Conservation (phyloP, 1,140 invertebrate genomes). For the Tigriopus japonicus region DNA sequence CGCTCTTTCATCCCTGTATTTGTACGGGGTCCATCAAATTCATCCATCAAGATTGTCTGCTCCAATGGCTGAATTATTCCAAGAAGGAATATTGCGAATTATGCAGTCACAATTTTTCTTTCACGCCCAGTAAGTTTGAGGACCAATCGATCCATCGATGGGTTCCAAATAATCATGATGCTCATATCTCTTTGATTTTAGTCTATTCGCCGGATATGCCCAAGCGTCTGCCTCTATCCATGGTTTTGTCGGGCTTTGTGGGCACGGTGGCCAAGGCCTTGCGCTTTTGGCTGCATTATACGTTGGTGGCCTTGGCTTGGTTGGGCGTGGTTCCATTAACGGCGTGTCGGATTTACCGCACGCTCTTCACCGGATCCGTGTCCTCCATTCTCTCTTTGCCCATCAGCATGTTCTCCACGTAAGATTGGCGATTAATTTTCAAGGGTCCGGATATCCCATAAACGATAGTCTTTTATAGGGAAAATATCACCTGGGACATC, state of each 20-base stretch:
- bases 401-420: constrained; percentile 72
- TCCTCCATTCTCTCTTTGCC: constrained; percentile 56
- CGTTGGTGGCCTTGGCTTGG: constrained; percentile 89
- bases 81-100: constrained; percentile 97
- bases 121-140: constrained; percentile 66
- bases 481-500: constrained; percentile 77
- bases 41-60: constrained; percentile 76
- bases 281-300: constrained; percentile 90
- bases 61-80: constrained; percentile 71
- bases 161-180: no score
- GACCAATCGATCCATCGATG: neutral
- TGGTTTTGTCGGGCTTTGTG: constrained; percentile 70
- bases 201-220: constrained; percentile 98
- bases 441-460: no score
- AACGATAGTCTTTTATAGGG: no score
- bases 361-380: constrained; percentile 71
- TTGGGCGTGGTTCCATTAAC: constrained; percentile 88
- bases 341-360: constrained; percentile 85
- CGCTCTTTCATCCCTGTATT: constrained; percentile 92
- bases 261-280: constrained; percentile 74
- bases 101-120: constrained; percentile 92
- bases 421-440: no score
- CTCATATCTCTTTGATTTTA: no score
- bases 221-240: constrained; percentile 68
- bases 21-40: constrained; percentile 98